Evolutionary conservation across 1,140 invertebrate genomes (phyloP), one percentile per base, ranked within the genome.

Genomic region (Bombus consobrinus): DNA sequence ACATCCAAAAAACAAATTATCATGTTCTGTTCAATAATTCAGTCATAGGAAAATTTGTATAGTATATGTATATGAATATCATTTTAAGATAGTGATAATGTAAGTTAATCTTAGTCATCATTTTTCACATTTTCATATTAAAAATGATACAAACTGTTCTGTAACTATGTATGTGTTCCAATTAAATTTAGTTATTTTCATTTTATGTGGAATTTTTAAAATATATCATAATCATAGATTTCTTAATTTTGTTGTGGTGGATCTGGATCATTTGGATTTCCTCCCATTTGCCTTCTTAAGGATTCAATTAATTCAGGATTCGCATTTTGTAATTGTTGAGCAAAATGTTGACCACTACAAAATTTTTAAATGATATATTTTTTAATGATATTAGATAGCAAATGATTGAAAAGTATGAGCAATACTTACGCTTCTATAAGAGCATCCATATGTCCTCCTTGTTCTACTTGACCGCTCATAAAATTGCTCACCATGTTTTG

Each of bases 271-370:
- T 94, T 94, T 32, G 91, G 88, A 89, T 93, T 93, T 81, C 93
- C 92, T 43, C 89, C 92, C 91, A 96, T 95, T 92, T 96, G 96
- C 39, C 94, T 94, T 82, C 97, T 94, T 64, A 98, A 92, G 87
- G 96, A 95, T 81, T 97, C 97, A 13, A 97, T 96, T 37, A 97
- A 93, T 68, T 97, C 96, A 6, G 97, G 97, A 94, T 97, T 97
- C 10, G 95, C 94, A 81, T 93, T 95, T 89, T 97, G 96, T 95
- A 98, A 96, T 90, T 97, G 96, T 80, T 96, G 94, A 41, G 97
- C 96, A 78, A 98, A 94, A 89, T 97, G 96, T 91, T 97, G 97
- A 5, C 97, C 97, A 62, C 97, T 97, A 89, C 83, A 95, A 93
- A 77, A 89, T 73, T 74, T 78, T 62, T 12, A 83, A 73, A 80